Conservation (phyloP, 2,888 invertebrate genomes). For the Lasioglossum pauxillum region DNA sequence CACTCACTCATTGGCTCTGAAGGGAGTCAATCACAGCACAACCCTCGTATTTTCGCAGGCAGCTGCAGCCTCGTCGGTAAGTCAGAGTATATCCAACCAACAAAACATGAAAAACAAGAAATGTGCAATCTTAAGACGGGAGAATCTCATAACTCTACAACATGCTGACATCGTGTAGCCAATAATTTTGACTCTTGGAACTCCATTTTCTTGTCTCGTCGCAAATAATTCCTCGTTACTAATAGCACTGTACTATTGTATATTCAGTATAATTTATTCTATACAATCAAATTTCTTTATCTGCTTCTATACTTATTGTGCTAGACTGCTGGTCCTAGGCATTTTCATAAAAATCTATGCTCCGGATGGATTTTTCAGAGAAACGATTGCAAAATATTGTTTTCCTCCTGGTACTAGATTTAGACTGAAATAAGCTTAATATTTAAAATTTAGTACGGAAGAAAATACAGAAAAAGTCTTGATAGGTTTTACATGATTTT, state of each 20-base stretch:
- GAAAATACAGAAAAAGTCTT: constrained; percentile 10
- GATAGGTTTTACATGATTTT: background rate
- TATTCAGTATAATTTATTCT: constrained; percentile 59
- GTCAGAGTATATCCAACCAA: constrained; percentile 81
- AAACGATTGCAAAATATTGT: background rate
- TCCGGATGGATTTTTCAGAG: background rate
- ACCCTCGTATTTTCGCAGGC: constrained; percentile 81
- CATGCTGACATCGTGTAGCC: constrained; percentile 67
- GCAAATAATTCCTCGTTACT: constrained; percentile 60
- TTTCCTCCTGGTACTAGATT: background rate
- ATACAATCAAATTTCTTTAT: constrained; percentile 60
- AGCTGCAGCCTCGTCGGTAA: constrained; percentile 81
- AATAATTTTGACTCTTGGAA: constrained; percentile 67
- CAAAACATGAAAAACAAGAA: constrained; percentile 75
- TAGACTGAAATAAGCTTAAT: background rate
- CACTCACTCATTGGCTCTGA: constrained; percentile 82
- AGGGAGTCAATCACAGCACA: constrained; percentile 82
- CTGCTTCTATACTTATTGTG: constrained; percentile 60
- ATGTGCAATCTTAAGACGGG: constrained; percentile 73
- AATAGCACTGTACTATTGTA: constrained; percentile 62
- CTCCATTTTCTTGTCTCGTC: constrained; percentile 64
- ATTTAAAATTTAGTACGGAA: background rate
- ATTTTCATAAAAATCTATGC: constrained; percentile 26
- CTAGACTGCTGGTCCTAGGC: constrained; percentile 63
- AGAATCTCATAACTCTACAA: constrained; percentile 67